Evolutionary conservation across 2,797 vertebrate species (phyloP).

Genomic region (Rhinichthys osculus): DNA sequence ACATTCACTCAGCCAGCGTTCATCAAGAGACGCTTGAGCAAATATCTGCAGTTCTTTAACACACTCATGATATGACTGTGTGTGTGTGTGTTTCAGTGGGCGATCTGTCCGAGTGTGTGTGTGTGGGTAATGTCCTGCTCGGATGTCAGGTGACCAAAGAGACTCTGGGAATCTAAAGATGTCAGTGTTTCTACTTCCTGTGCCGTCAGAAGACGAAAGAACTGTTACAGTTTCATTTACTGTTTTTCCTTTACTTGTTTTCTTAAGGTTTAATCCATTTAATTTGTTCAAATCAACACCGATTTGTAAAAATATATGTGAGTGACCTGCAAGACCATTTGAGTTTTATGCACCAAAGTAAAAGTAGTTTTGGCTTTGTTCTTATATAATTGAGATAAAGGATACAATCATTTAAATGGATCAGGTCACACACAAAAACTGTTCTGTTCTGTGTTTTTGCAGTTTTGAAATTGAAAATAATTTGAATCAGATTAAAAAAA

Average conservation of each 20-base stretch:
- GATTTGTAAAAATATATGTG: neutral
- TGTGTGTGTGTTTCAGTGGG: slow-evolving; percentile 6
- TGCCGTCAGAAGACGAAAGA: neutral
- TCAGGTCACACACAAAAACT: too few relatives aligned
- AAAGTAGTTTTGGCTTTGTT: neutral
- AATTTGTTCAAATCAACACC: neutral
- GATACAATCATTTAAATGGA: too few relatives aligned
- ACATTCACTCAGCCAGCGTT: slow-evolving; percentile 10
- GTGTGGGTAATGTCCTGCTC: neutral
- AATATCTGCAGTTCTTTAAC: neutral
- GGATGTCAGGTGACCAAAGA: slow-evolving; percentile 17
- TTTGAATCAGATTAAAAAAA: too few relatives aligned
- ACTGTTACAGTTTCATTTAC: too few relatives aligned
- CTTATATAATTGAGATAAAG: too few relatives aligned
- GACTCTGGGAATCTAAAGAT: slow-evolving; percentile 3
- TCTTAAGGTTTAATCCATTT: too few relatives aligned
- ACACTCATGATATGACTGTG: neutral
- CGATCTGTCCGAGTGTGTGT: neutral
- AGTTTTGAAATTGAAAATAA: too few relatives aligned
- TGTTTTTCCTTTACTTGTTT: too few relatives aligned
- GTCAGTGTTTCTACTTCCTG: neutral
- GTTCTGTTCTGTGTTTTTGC: too few relatives aligned
- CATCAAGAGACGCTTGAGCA: neutral
- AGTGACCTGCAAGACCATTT: neutral
- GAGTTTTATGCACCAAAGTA: neutral